Evolutionary conservation across 2,888 invertebrate genomes (phyloP), one percentile per base, ranked within the genome.

Genomic region (Maniola hyperantus): DNA sequence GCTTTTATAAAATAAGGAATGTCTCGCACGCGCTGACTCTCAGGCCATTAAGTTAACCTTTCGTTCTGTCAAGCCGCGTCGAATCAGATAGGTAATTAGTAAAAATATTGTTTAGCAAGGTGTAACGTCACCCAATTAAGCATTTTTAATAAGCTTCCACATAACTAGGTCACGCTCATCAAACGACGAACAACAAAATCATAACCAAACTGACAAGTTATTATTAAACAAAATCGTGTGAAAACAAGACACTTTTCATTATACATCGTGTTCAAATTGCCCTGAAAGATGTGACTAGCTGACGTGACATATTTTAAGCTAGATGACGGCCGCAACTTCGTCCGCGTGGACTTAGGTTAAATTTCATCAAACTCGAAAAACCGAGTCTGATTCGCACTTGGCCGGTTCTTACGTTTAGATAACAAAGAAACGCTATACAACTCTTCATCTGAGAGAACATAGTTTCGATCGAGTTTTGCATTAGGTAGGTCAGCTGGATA

Each of bases 261-360:
- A 42, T 26, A 58, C 26, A 44, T 44, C 42, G 20, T n/a, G 20
- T 55, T 18, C 1, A 11, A 5, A 39, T 1, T 2, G 42, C 42
- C n/a, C 18, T 46, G 59, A 59, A 8, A 59, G 20, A 59, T 15
- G 26, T 6, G 44, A 36, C 36, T 5, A 7, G 34, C 5, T 15
- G 55, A 46, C 44, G 10, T 26, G 46, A 59, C 58, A 59, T 42
- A 57, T 59, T 59, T 59, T 15, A 46, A 58, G 5, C 44, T 58
- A n/a, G n/a, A n/a, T n/a, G n/a, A n/a, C n/a, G n/a, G n/a, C n/a
- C n/a, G n/a, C n/a, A n/a, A n/a, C n/a, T n/a, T n/a, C n/a, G n/a
- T n/a, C n/a, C n/a, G n/a, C n/a, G n/a, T n/a, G n/a, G n/a, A n/a
- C n/a, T n/a, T n/a, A n/a, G n/a, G n/a, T n/a, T n/a, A n/a, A n/a